Percentiles rank a stretch among this genome's conserved stretches.
These are phyloP conservation scores for Tipula vernalis DNA, from an alignment of 2,888 invertebrate species.

Conservation along the genomic window DNA sequence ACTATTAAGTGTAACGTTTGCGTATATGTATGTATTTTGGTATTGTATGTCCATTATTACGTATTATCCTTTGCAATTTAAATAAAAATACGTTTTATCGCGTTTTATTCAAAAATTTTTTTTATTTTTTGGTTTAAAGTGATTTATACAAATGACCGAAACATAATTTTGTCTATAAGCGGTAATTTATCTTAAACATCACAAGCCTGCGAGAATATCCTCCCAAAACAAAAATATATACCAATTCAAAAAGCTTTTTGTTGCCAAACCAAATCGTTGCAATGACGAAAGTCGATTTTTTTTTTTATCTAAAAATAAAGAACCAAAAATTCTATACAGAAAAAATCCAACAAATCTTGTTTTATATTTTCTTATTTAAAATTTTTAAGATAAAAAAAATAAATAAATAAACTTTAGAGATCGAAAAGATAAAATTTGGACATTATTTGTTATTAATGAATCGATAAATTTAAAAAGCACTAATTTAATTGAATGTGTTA, in stretches of 20 bases:
- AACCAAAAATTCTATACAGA: not conserved
- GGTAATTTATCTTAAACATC: not conserved
- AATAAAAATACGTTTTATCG: not conserved
- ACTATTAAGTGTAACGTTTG: not conserved
- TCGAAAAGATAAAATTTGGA: slow-evolving; percentile 11
- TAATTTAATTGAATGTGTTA: slow-evolving; percentile 10
- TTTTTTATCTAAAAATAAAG: not conserved
- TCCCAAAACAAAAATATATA: not conserved
- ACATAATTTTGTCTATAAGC: not conserved
- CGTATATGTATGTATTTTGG: not conserved
- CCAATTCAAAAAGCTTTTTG: not conserved
- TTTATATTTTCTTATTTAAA: not conserved
- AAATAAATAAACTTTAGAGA: slow-evolving; percentile 6
- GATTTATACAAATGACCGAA: not conserved
- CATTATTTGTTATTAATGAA: slow-evolving; percentile 12
- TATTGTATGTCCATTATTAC: not conserved
- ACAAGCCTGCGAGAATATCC: not conserved
- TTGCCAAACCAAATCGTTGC: not conserved
- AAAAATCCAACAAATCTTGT: not conserved
- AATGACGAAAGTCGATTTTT: not conserved
- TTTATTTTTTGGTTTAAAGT: not conserved
- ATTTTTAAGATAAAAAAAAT: slow-evolving; percentile 8
- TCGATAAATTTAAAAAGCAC: slow-evolving; percentile 11
- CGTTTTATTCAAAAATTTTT: not conserved
- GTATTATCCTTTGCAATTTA: not conserved